Evolutionary conservation across 2,888 invertebrate species (phyloP).

Genomic region (Dynastes grantii): DNA sequence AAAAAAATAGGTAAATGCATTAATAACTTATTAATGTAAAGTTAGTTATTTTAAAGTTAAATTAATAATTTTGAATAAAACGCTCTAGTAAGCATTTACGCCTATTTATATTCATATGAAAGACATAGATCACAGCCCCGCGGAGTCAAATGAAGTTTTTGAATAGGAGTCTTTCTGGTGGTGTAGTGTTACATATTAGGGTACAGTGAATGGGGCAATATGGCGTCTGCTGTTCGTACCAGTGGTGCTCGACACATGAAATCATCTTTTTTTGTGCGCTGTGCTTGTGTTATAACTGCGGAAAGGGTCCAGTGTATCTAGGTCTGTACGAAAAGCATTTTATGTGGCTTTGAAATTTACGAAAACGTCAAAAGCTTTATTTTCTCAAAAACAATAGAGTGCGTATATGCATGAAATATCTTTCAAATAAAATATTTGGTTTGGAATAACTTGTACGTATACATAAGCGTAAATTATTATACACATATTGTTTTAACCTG

Average conservation of each 20-base stretch:
- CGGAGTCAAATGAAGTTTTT: conserved; percentile 47
- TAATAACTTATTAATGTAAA: not conserved
- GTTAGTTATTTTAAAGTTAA: not conserved
- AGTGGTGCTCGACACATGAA: conserved; percentile 49
- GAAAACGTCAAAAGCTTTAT: not conserved
- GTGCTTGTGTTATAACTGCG: conserved; percentile 32
- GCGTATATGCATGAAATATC: not conserved
- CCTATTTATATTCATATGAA: conserved; percentile 35
- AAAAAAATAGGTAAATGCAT: not conserved
- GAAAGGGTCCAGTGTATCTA: conserved; percentile 8
- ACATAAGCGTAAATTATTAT: not conserved
- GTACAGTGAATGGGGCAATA: conserved; percentile 50
- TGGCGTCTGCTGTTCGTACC: conserved; percentile 50
- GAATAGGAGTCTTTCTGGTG: conserved; percentile 48
- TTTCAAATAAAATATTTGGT: conserved; percentile 7
- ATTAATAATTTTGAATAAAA: not conserved
- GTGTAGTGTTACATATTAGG: conserved; percentile 51
- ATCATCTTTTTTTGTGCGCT: conserved; percentile 40
- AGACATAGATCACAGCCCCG: conserved; percentile 38
- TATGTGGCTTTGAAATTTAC: conserved; percentile 9
- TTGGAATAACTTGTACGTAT: conserved; percentile 10
- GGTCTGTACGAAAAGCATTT: conserved; percentile 34
- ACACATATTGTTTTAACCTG: conserved; percentile 16
- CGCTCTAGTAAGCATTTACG: not conserved
- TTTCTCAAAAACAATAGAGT: conserved; percentile 19